These are phyloP conservation scores for Eretmocerus hayati DNA, from an alignment of 2,888 invertebrate species.

Conservation along the genomic window DNA sequence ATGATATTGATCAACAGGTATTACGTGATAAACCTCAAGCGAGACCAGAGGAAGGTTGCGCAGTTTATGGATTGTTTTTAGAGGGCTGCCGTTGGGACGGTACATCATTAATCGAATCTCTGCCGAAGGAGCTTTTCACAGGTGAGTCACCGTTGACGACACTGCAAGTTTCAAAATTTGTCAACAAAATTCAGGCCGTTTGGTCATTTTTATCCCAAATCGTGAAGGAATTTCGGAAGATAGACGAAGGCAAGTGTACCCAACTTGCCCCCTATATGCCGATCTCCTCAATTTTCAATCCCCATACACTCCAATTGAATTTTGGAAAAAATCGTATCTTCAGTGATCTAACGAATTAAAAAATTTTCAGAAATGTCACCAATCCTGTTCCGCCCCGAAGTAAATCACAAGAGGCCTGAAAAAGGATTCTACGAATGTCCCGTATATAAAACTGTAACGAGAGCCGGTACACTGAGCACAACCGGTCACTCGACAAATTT, in stretches of 20 bases:
- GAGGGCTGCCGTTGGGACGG: slow-evolving; percentile 75
- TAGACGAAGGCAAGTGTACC: too few species aligned
- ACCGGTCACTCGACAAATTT: slow-evolving; percentile 67
- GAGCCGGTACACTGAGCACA: slow-evolving; percentile 59
- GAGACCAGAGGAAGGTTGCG: slow-evolving; percentile 56
- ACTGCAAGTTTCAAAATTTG: not conserved
- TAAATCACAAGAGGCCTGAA: slow-evolving; percentile 51
- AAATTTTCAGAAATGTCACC: slow-evolving; percentile 67
- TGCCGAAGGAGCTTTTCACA: slow-evolving; percentile 64
- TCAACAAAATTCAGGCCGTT: not conserved
- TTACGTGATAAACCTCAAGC: slow-evolving; percentile 45
- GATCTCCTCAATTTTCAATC: too few species aligned
- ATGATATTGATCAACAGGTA: slow-evolving; percentile 5
- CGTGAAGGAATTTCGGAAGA: too few species aligned
- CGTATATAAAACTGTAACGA: slow-evolving; percentile 58
- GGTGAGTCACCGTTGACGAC: slow-evolving; percentile 48
- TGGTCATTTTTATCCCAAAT: not conserved
- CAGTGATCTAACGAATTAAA: too few species aligned
- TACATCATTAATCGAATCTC: slow-evolving; percentile 54
- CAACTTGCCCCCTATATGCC: too few species aligned
- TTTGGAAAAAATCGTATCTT: slow-evolving; percentile 1
- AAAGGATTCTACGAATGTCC: slow-evolving; percentile 54
- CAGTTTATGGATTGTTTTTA: slow-evolving; percentile 61
- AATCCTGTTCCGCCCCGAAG: slow-evolving; percentile 63
- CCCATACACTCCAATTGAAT: too few species aligned